These are phyloP conservation scores for Parauchenoglanis ngamensis DNA, from an alignment of 2,797 vertebrate genomes.

Conservation along the genomic window DNA sequence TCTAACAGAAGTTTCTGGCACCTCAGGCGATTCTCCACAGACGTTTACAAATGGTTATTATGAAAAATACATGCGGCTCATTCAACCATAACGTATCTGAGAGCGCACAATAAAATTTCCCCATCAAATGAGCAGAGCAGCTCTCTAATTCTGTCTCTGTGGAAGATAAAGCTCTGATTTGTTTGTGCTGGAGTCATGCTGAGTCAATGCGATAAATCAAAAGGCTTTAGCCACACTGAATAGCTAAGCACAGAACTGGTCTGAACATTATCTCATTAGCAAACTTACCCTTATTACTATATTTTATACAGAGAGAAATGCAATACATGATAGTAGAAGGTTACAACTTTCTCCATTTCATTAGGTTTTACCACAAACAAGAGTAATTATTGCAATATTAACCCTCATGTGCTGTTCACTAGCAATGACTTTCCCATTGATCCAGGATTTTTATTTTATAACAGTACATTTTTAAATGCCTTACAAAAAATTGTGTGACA, in stretches of 20 bases:
- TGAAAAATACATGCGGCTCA: constrained; percentile 33
- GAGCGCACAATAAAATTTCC: neutral
- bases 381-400: neutral
- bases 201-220: constrained; percentile 41
- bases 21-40: neutral
- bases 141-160: constrained; percentile 20
- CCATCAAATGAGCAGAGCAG: constrained; percentile 1
- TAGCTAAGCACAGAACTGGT: neutral
- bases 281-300: neutral
- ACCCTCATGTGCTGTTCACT: neutral
- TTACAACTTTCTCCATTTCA: neutral
- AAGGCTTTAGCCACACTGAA: constrained; percentile 16
- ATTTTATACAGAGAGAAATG: neutral
- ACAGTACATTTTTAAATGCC: neutral
- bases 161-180: constrained; percentile 20
- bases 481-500: neutral
- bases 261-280: constrained; percentile 8
- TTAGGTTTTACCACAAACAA: neutral
- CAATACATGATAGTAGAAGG: neutral
- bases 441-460: neutral
- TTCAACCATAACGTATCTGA: neutral
- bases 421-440: neutral
- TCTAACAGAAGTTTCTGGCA: constrained; percentile 10
- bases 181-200: constrained; percentile 31
- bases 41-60: constrained; percentile 23